Percentiles rank a stretch among this genome's conserved stretches.
These are phyloP conservation scores for Xyrauchen texanus DNA, from an alignment of 2,113 vertebrate genomes.

Conservation along the genomic window DNA sequence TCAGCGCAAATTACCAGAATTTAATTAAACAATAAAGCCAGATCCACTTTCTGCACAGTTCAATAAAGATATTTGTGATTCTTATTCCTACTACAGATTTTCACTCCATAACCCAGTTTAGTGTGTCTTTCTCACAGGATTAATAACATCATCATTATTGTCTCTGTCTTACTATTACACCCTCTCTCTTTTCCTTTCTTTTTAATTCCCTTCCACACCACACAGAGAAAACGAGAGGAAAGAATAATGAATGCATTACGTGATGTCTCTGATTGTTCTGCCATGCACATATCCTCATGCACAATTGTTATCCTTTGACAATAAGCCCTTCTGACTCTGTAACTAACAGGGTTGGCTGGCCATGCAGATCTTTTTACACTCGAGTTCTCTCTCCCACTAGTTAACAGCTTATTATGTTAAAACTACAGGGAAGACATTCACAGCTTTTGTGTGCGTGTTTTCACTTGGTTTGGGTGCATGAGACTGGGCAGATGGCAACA, in stretches of 20 bases:
- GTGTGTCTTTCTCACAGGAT: no score
- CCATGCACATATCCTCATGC: slow-evolving; percentile 26
- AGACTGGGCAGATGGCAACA: no score
- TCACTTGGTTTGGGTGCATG: no score
- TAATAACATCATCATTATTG: no score
- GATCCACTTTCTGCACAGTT: neutral
- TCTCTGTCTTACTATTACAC: slow-evolving; percentile 10
- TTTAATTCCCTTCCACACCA: slow-evolving; percentile 29
- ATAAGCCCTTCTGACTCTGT: slow-evolving; percentile 35
- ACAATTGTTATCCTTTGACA: slow-evolving; percentile 36
- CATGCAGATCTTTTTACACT: slow-evolving; percentile 23
- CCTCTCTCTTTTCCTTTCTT: slow-evolving; percentile 22
- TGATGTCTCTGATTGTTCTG: slow-evolving; percentile 51
- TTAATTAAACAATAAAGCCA: no score
- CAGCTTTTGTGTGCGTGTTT: slow-evolving; percentile 5
- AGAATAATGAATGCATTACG: slow-evolving; percentile 2
- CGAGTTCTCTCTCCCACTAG: neutral
- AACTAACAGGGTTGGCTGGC: slow-evolving; percentile 24
- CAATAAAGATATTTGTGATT: no score
- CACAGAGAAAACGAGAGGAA: slow-evolving; percentile 19
- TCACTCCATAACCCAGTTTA: neutral
- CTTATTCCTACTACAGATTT: neutral
- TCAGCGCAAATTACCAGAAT: no score
- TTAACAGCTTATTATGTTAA: slow-evolving; percentile 21
- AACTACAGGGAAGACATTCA: neutral